Evolutionary conservation across 2,797 vertebrate genomes (phyloP).

Genomic region (Novumbra hubbsi): DNA sequence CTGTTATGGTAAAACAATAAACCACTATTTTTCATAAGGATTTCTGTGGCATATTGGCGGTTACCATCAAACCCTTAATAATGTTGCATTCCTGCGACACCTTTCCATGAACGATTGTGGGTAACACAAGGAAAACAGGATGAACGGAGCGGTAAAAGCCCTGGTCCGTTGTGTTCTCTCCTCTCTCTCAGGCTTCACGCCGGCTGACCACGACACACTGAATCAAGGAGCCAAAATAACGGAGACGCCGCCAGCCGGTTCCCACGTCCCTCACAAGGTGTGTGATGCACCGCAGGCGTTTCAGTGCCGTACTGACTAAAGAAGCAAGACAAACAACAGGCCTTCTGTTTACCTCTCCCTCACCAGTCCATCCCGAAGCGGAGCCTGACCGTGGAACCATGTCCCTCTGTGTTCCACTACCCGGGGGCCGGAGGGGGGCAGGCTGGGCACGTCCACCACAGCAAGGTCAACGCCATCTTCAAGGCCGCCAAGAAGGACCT

Average conservation of each 20-base stretch:
- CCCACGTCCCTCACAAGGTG: slow-evolving; percentile 55
- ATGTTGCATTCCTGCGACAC: no score
- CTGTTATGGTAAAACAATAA: no score
- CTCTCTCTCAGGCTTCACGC: slow-evolving; percentile 52
- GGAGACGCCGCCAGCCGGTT: slow-evolving; percentile 31
- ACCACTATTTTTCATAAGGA: neutral
- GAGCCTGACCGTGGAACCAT: slow-evolving; percentile 77
- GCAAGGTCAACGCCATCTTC: slow-evolving; percentile 77
- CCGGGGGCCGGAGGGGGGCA: slow-evolving; percentile 58
- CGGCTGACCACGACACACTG: slow-evolving; percentile 68
- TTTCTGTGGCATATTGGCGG: no score
- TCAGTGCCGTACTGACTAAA: no score
- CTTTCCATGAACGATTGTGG: no score
- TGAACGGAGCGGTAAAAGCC: neutral
- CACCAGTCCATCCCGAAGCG: slow-evolving; percentile 79
- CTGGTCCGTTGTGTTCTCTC: neutral
- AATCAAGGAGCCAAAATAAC: slow-evolving; percentile 68
- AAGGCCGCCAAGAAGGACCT: slow-evolving; percentile 90
- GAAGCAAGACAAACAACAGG: neutral
- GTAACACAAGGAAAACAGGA: no score
- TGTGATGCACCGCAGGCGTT: slow-evolving; percentile 6
- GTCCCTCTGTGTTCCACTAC: slow-evolving; percentile 82
- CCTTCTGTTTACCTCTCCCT: neutral
- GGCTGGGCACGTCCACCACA: slow-evolving; percentile 62
- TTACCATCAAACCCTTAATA: no score